Percentiles rank a stretch among this genome's conserved stretches.
Evolutionary conservation across 2,888 invertebrate genomes (phyloP).

Genomic region (Lamproptera curius): DNA sequence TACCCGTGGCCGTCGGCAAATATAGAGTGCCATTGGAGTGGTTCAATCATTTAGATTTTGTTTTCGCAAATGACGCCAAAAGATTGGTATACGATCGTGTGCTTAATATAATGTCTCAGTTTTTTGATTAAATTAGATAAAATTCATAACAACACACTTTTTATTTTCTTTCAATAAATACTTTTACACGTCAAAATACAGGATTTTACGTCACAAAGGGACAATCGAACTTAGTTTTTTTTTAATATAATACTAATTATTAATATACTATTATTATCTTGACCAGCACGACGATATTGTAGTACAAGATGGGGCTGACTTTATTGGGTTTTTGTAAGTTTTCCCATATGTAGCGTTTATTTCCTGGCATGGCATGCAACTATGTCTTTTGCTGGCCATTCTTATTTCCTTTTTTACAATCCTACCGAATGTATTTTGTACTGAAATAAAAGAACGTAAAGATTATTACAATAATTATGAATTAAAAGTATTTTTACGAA

Average conservation of each 20-base stretch:
- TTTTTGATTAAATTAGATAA: slow-evolving; percentile 38
- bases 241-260: slow-evolving; percentile 3
- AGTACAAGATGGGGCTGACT: slow-evolving; percentile 40
- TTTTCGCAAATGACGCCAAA: slow-evolving; percentile 77
- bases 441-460: too few relatives aligned
- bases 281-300: slow-evolving; percentile 35
- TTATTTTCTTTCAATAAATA: slow-evolving; percentile 1
- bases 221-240: too few relatives aligned
- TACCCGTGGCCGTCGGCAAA: slow-evolving; percentile 64
- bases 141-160: neutral
- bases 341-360: slow-evolving; percentile 48
- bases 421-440: slow-evolving; percentile 55
- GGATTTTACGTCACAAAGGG: too few relatives aligned
- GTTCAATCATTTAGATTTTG: slow-evolving; percentile 78
- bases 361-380: slow-evolving; percentile 33
- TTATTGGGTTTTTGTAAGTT: slow-evolving; percentile 26
- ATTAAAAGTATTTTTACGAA: too few relatives aligned
- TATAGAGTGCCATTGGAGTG: slow-evolving; percentile 60
- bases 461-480: too few relatives aligned
- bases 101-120: slow-evolving; percentile 62
- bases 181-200: too few relatives aligned
- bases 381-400: slow-evolving; percentile 38
- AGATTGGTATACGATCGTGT: slow-evolving; percentile 76
- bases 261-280: slow-evolving; percentile 25
- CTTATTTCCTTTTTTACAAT: slow-evolving; percentile 55